phyloP scores from a whole-genome alignment of 92 coral and sea anemone species.

The Anthopleura xanthogrammica region DNA sequence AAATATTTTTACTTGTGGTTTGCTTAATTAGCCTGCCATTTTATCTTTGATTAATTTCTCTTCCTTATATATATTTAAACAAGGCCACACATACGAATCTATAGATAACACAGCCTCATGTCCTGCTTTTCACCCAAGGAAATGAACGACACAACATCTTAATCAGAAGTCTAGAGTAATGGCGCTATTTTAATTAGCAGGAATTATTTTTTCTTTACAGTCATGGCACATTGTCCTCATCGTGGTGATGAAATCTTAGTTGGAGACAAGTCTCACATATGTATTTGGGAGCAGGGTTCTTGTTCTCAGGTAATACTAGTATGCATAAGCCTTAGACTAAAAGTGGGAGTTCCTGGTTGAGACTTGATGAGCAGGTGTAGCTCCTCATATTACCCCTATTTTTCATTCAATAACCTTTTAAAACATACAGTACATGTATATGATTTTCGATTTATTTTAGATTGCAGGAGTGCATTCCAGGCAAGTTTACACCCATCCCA shows the following conservation, averaged over 20 bases:
- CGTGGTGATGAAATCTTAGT: slow-evolving; percentile 80
- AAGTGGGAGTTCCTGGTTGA: too few species aligned
- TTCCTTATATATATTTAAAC: too few species aligned
- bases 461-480: slow-evolving; percentile 71
- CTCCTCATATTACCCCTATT: background rate
- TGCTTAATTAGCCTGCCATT: too few species aligned
- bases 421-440: background rate
- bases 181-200: background rate
- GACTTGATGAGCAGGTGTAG: too few species aligned
- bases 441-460: slow-evolving; percentile 11
- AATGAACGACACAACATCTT: too few species aligned
- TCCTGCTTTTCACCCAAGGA: too few species aligned
- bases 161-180: too few species aligned
- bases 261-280: slow-evolving; percentile 72
- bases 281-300: slow-evolving; percentile 71
- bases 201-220: background rate
- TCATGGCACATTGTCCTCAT: slow-evolving; percentile 77
- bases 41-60: too few species aligned
- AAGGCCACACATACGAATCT: too few species aligned
- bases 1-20: too few species aligned
- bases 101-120: too few species aligned
- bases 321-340: too few species aligned
- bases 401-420: background rate
- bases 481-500: slow-evolving; percentile 57
- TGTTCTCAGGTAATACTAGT: slow-evolving; percentile 62